Percentiles rank a stretch among this genome's conserved stretches.
These are phyloP conservation scores for Tragelaphus strepsiceros DNA, from an alignment of 2,113 vertebrate genomes.

Conservation along the genomic window DNA sequence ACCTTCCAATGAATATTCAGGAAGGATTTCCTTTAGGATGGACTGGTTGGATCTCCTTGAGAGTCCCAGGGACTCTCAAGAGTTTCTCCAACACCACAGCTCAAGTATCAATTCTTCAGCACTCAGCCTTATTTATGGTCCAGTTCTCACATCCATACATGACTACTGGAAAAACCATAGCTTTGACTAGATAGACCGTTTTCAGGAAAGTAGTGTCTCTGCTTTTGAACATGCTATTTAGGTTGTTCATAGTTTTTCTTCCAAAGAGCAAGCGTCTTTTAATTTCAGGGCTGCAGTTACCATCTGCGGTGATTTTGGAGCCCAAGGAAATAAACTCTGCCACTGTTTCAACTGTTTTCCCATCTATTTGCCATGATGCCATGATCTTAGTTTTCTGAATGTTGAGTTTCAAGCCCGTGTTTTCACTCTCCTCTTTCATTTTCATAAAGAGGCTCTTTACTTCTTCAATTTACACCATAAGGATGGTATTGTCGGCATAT, in stretches of 20 bases:
- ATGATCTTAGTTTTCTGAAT: not conserved
- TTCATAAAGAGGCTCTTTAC: not conserved
- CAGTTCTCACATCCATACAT: not conserved
- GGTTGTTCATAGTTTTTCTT: not conserved
- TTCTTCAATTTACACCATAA: not conserved
- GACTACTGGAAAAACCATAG: not conserved
- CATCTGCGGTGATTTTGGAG: not conserved
- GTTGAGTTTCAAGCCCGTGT: not conserved
- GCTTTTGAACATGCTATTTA: not conserved
- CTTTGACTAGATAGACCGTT: not conserved
- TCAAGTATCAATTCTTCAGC: not conserved
- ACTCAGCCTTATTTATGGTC: not conserved
- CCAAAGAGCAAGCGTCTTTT: not conserved
- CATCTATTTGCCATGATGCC: not conserved
- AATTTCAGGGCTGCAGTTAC: not conserved
- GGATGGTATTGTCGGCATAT: not conserved
- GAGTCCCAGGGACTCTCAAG: not conserved
- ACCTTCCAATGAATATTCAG: not conserved
- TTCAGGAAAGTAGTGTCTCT: not conserved
- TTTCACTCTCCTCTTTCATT: not conserved
- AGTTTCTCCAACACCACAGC: not conserved
- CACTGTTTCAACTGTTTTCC: not conserved
- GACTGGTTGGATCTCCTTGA: not conserved
- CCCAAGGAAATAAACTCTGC: not conserved
- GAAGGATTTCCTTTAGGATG: not conserved